Conservation (phyloP, 2,113 vertebrate species). For the Mormoops blainvillei region DNA sequence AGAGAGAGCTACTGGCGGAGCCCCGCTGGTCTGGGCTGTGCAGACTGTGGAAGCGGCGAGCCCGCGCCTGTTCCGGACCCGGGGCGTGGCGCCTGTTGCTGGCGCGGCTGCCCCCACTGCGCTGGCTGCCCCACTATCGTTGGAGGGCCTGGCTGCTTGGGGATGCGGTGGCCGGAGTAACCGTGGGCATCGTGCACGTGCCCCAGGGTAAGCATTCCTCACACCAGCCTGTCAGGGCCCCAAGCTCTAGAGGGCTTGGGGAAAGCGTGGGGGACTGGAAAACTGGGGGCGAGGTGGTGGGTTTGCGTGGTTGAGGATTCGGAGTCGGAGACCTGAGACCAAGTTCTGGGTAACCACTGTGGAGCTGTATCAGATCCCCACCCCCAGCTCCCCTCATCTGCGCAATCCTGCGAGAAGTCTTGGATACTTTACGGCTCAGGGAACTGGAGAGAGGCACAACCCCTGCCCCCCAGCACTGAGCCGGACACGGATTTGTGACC, state of each 20-base stretch:
- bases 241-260: background rate
- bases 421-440: background rate
- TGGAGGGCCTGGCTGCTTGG: conserved; percentile 89
- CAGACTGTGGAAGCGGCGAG: conserved; percentile 72
- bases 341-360: background rate
- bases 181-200: conserved; percentile 91
- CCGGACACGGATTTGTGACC: background rate
- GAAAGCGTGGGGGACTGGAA: background rate
- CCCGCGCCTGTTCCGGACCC: conserved; percentile 77
- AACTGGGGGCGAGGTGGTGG: background rate
- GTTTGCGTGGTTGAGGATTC: background rate
- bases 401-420: background rate
- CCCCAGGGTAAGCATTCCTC: conserved; percentile 86
- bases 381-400: background rate
- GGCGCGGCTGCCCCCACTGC: conserved; percentile 84
- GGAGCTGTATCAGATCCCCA: background rate
- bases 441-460: conserved; percentile 20
- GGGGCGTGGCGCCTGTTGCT: conserved; percentile 80
- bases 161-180: conserved; percentile 88
- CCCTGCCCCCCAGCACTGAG: background rate
- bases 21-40: background rate
- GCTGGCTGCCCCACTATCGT: conserved; percentile 89
- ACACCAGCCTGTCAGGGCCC: background rate
- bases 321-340: background rate
- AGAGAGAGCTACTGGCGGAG: background rate